Percentiles rank a stretch among this genome's conserved stretches.
These are phyloP conservation scores for Bos taurus DNA, from an alignment of 2,113 vertebrate species.

Conservation along the genomic window DNA sequence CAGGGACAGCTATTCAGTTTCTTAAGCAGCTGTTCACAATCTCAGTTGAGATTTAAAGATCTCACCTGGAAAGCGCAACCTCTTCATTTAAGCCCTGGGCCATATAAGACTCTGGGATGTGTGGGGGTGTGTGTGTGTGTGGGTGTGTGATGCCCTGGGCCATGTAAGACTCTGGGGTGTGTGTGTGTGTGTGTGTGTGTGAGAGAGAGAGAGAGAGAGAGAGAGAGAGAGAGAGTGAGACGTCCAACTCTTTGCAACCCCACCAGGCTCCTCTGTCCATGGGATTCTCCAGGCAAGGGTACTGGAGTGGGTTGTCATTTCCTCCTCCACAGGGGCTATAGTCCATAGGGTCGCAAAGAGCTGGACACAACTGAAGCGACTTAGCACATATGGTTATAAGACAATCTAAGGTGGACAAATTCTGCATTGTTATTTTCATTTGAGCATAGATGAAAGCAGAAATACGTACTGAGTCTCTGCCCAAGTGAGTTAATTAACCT, in stretches of 20 bases:
- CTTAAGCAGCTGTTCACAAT: neutral
- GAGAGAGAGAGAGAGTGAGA: neutral
- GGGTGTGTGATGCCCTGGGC: too few relatives aligned
- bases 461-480: neutral
- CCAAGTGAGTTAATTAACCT: neutral
- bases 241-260: neutral
- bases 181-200: neutral
- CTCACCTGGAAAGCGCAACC: neutral
- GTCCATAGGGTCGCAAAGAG: neutral
- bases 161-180: too few relatives aligned
- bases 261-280: neutral
- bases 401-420: neutral
- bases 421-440: neutral
- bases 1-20: neutral
- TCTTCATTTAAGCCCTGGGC: neutral
- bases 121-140: too few relatives aligned
- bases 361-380: neutral
- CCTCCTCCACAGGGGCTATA: neutral
- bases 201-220: fast-evolving
- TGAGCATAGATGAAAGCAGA: neutral
- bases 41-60: neutral
- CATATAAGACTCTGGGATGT: too few relatives aligned
- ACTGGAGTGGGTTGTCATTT: neutral
- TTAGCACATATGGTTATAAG: neutral
- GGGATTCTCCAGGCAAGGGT: neutral